Evolutionary conservation across 2,888 invertebrate species (phyloP).

Genomic region (Mesorhabditis sp.): DNA sequence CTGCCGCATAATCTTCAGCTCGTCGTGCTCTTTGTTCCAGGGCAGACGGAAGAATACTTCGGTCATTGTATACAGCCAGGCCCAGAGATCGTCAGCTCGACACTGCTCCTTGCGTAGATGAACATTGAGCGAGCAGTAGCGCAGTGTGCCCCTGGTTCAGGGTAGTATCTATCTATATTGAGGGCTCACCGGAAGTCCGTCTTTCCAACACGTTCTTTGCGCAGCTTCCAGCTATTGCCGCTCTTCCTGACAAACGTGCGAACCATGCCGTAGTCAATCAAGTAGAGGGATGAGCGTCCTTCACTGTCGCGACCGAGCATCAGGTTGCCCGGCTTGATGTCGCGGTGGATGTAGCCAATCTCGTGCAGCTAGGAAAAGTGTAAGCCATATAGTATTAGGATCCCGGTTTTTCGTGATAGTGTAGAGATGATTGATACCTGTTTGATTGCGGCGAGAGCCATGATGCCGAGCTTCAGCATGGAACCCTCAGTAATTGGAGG

Average conservation of each 20-base stretch:
- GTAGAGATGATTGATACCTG: background rate
- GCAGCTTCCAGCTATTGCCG: slow-evolving; percentile 2
- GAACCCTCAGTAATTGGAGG: background rate
- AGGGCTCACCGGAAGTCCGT: background rate
- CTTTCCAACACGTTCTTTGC: background rate
- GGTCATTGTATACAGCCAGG: background rate
- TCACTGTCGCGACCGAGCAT: background rate
- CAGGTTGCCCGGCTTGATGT: slow-evolving; percentile 2
- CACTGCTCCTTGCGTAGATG: slow-evolving; percentile 4
- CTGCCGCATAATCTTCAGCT: background rate
- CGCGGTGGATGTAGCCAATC: slow-evolving; percentile 4
- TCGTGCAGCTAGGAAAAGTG: background rate
- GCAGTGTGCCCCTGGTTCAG: background rate
- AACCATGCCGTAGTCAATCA: slow-evolving; percentile 2
- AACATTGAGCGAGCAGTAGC: slow-evolving; percentile 2
- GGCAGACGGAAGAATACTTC: slow-evolving; percentile 5
- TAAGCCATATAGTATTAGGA: too few species aligned
- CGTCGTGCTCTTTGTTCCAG: slow-evolving; percentile 2
- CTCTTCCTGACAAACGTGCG: background rate
- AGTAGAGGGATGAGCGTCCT: background rate
- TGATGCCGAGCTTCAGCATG: background rate
- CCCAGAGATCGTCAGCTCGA: slow-evolving; percentile 3
- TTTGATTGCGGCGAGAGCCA: background rate
- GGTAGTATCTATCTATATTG: background rate
- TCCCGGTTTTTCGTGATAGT: background rate